Evolutionary conservation across 2,888 invertebrate species (phyloP).

Genomic region (Dryococelus australis): DNA sequence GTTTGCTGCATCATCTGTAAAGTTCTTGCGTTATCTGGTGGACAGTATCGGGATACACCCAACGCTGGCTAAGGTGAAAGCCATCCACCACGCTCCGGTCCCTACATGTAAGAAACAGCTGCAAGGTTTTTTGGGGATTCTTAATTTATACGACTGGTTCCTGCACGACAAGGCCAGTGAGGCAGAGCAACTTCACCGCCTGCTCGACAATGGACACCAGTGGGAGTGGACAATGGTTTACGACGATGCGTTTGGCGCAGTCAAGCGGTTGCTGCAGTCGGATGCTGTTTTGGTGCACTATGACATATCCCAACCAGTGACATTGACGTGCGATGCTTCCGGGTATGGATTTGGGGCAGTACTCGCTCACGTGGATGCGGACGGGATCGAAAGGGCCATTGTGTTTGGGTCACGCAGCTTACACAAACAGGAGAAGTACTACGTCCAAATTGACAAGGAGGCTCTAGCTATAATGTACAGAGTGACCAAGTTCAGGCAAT

Average conservation of each 20-base stretch:
- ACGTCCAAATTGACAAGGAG: slow-evolving; percentile 11
- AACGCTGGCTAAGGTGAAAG: background rate
- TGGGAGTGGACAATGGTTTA: too few relatives aligned
- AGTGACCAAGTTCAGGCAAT: background rate
- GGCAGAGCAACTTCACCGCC: background rate
- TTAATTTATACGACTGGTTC: background rate
- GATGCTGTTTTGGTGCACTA: too few relatives aligned
- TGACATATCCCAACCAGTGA: too few relatives aligned
- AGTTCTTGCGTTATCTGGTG: background rate
- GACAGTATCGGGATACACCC: background rate
- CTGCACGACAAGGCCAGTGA: background rate
- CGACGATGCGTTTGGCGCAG: too few relatives aligned
- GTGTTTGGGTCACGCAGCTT: too few relatives aligned
- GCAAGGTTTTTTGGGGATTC: too few relatives aligned
- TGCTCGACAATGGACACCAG: too few relatives aligned
- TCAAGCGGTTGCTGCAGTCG: background rate
- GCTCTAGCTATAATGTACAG: background rate
- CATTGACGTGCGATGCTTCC: too few relatives aligned
- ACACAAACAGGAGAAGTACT: too few relatives aligned
- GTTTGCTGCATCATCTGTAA: background rate
- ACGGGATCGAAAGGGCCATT: too few relatives aligned
- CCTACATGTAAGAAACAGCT: background rate
- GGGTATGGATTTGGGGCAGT: background rate
- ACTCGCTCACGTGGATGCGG: too few relatives aligned
- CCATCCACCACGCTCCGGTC: background rate